Percentiles rank a stretch among this genome's conserved stretches.
Evolutionary conservation across 2,888 invertebrate genomes (phyloP).

Genomic region (Tridacna gigas): DNA sequence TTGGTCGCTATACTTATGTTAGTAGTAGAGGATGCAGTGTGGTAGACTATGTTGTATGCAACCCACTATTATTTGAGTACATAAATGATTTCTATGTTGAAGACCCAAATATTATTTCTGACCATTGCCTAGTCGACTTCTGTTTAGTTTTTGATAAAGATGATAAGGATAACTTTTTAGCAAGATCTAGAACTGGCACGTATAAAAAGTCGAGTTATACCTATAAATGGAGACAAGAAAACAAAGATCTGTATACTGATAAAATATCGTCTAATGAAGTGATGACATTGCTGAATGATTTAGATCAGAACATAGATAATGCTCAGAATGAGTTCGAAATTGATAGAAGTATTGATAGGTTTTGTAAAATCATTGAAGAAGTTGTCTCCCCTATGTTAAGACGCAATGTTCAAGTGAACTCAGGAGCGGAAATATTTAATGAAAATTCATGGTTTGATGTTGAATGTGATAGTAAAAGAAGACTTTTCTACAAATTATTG

Average conservation of each 20-base stretch:
- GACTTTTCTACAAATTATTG: not conserved
- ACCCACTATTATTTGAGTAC: not conserved
- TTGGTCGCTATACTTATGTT: conserved; percentile 12
- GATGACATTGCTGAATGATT: not conserved
- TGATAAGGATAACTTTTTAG: not conserved
- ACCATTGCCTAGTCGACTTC: not conserved
- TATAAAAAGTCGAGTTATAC: not conserved
- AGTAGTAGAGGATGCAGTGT: conserved; percentile 11
- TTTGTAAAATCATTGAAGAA: not conserved
- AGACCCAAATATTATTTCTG: no score
- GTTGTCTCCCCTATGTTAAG: conserved; percentile 27
- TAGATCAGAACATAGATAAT: not conserved
- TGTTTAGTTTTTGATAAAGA: not conserved
- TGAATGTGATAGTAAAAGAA: no score
- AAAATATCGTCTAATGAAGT: not conserved
- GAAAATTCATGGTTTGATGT: no score
- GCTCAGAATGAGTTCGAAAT: no score
- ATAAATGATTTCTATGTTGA: not conserved
- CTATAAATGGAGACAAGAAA: not conserved
- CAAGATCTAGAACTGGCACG: not conserved
- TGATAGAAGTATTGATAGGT: not conserved
- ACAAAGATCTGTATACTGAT: not conserved
- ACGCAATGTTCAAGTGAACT: no score
- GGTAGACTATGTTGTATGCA: no score
- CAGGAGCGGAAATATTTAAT: no score